Evolutionary conservation across 2,888 invertebrate genomes (phyloP), one percentile per base, ranked within the genome.

Genomic region (Lutraria lutraria): DNA sequence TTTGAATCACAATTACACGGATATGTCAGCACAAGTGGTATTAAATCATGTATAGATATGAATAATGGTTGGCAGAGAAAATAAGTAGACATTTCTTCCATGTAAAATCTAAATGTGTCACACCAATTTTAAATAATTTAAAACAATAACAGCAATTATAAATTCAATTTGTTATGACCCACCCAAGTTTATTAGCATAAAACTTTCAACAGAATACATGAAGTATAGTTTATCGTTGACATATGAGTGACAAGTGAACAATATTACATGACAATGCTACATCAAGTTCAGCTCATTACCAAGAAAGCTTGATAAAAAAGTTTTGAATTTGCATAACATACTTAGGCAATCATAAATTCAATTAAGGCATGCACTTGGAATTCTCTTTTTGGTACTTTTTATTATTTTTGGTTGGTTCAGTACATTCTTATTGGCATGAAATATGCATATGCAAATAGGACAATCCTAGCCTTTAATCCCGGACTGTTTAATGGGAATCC

Each of bases 111-210:
- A n/a, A 68, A 25, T 25, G 12, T 68, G 63, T 68, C 63, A 68
- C 25, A 25, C 25, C 63, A 12, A 68, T 68, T n/a, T 68, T 25
- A 76, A 76, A 34, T 34, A 76, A 76, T 76, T 76, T 76, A 76
- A 76, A 76, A 76, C 76, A 76, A 76, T 34, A 76, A 34, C 15
- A 76, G 29, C 1, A 19, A 76, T 76, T 76, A 76, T 19, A 76
- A 76, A 76, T 76, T 76, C 76, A 76, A 34, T 76, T 76, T 76
- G 19, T 34, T 19, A 76, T 15, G 76, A 76, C 76, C 76, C 76
- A 76, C 76, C 76, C 76, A 76, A 76, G 76, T 76, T 76, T 76
- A 76, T 76, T 76, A 76, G 34, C 76, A 76, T 76, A 76, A 76
- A 76, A 34, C 76, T 12, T 31, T 76, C 76, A 76, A 34, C 31